Evolutionary conservation across 2,113 vertebrate genomes (phyloP).

Genomic region (Myodes glareolus): DNA sequence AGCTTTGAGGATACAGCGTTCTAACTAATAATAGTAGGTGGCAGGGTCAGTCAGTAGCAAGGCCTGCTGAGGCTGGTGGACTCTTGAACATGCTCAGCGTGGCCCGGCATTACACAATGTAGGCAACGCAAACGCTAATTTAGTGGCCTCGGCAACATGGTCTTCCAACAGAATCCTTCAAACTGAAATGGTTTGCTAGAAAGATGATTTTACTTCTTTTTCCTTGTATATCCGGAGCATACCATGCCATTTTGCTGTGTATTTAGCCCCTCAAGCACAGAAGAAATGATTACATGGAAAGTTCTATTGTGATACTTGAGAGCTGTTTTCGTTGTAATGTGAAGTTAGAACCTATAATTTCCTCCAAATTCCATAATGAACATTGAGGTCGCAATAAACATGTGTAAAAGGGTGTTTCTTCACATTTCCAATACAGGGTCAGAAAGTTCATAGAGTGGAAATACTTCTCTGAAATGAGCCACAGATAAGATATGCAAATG

Average conservation of each 20-base stretch:
- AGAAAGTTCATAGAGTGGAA: not conserved
- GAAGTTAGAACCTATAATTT: not conserved
- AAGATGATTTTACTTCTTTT: not conserved
- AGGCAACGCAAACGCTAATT: not conserved
- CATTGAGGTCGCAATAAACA: not conserved
- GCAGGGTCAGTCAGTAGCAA: not conserved
- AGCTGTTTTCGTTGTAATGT: not conserved
- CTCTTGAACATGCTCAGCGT: not conserved
- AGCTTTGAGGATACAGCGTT: not conserved
- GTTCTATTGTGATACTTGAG: not conserved
- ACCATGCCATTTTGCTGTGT: not conserved
- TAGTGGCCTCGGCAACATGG: not conserved
- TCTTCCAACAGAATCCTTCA: not conserved
- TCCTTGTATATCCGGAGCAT: not conserved
- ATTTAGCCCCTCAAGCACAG: not conserved
- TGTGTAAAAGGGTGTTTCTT: not conserved
- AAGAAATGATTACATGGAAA: not conserved
- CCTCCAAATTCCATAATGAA: not conserved
- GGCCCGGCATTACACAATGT: not conserved
- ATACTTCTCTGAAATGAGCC: not conserved
- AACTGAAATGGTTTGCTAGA: not conserved
- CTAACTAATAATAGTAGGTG: not conserved
- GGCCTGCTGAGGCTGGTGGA: not conserved
- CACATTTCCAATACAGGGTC: not conserved
- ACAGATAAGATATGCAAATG: not conserved